These are phyloP conservation scores for Atta cephalotes DNA, from an alignment of 1,140 invertebrate genomes.

Conservation along the genomic window DNA sequence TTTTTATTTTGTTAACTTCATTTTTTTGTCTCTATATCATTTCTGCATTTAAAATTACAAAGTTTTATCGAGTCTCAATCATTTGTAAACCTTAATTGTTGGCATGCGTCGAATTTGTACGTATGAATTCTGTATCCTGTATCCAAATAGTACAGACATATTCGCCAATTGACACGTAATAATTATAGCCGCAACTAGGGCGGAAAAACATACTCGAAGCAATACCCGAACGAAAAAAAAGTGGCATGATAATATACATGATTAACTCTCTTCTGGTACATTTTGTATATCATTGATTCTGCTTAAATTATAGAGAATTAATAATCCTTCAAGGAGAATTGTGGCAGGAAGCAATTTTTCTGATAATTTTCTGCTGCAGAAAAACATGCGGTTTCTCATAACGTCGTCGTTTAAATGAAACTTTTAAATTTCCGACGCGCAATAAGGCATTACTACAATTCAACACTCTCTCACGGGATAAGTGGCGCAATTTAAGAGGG, in stretches of 20 bases:
- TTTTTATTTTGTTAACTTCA: background rate
- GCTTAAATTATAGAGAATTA: constrained; percentile 11
- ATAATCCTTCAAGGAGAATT: constrained; percentile 25
- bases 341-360: constrained; percentile 23
- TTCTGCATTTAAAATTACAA: background rate
- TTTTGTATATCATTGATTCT: background rate
- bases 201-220: constrained; percentile 3
- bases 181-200: background rate
- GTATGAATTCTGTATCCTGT: background rate
- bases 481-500: constrained; percentile 34
- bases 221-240: background rate
- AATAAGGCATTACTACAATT: constrained; percentile 38
- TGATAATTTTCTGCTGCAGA: constrained; percentile 22
- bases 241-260: constrained; percentile 3
- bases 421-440: constrained; percentile 1
- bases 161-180: constrained; percentile 36
- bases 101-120: background rate
- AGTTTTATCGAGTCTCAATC: background rate
- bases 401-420: constrained; percentile 25
- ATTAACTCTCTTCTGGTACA: constrained; percentile 10
- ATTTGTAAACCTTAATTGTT: background rate
- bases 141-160: constrained; percentile 5
- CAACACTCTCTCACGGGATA: background rate
- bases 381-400: constrained; percentile 28
- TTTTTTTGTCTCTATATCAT: background rate